Evolutionary conservation across 1,140 invertebrate species (phyloP), one percentile per base, ranked within the genome.

Genomic region (Bemisia tabaci): DNA sequence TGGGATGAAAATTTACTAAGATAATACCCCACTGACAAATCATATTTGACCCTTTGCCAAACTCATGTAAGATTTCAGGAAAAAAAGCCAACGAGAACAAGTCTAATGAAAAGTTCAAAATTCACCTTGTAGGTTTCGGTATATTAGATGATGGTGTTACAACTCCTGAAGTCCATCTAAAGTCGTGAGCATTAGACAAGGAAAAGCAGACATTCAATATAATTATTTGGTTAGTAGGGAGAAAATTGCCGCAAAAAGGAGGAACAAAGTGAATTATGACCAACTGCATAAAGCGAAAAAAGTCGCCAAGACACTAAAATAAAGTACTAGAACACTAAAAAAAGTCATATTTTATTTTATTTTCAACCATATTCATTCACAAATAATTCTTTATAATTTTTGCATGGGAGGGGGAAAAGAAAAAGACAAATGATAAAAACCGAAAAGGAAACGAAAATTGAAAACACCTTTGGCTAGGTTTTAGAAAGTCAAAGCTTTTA

Each of bases 121-220:
- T 24, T 58, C 65, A 69, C 69, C 69, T 70, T 26, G 67, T 67
- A 1, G 61, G 59, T 33, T 64, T 58, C 26, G 68, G 67, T 63
- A 70, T 70, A 26, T 70, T 68, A 22, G 67, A 70, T 26, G 68
- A 71, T 39, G 68, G 68, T 48, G 67, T 67, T 58, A 66, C 65
- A 59, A 70, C 63, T 60, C 66, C 62, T 62, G 67, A 71, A 25
- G 66, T 68, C 65, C 65, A 67, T 65, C 70, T 71, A 22, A 17
- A 27, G 25, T 22, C 2, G 9, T 25, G 22, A 68, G 58, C 24
- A 59, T 60, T 60, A 58, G 58, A 66, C 62, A 68, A 63, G 21
- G 33, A 2, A 48, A 68, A 66, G 22, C 26, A 5, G 48, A 66
- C 12, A 66, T 58, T 58, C 12, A 22, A 26, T 63, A 60, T 27